These are phyloP conservation scores for Heliconius ismenius DNA, from an alignment of 2,888 invertebrate species.

Conservation along the genomic window DNA sequence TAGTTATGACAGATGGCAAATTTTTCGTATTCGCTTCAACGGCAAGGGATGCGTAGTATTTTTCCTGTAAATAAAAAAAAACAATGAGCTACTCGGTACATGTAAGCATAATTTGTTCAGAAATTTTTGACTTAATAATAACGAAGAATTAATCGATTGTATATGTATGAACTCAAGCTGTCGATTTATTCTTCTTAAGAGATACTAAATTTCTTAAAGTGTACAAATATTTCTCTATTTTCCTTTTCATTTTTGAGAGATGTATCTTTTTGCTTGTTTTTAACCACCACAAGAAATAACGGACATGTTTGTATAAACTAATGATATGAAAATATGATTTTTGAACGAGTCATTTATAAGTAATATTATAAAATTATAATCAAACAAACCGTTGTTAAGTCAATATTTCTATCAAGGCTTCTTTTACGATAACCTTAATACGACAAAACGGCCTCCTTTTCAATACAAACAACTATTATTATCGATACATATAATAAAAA, in stretches of 20 bases:
- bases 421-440: slow-evolving; percentile 37
- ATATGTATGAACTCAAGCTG: too few relatives aligned
- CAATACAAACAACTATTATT: slow-evolving; percentile 4
- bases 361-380: slow-evolving; percentile 10
- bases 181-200: too few relatives aligned
- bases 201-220: too few relatives aligned
- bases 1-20: slow-evolving; percentile 85
- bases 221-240: too few relatives aligned
- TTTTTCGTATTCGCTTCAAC: slow-evolving; percentile 82
- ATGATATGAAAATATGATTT: neutral
- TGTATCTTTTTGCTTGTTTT: too few relatives aligned
- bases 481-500: too few relatives aligned
- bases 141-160: too few relatives aligned
- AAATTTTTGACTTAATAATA: too few relatives aligned
- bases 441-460: slow-evolving; percentile 20
- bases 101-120: too few relatives aligned
- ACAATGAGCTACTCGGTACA: too few relatives aligned
- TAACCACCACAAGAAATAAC: too few relatives aligned
- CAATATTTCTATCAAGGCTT: slow-evolving; percentile 33
- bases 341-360: neutral
- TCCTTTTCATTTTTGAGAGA: too few relatives aligned
- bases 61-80: slow-evolving; percentile 71
- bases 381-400: neutral
- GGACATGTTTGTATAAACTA: neutral
- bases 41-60: slow-evolving; percentile 87